Evolutionary conservation across 2,888 invertebrate species (phyloP).

Genomic region (Platycheirus albimanus): DNA sequence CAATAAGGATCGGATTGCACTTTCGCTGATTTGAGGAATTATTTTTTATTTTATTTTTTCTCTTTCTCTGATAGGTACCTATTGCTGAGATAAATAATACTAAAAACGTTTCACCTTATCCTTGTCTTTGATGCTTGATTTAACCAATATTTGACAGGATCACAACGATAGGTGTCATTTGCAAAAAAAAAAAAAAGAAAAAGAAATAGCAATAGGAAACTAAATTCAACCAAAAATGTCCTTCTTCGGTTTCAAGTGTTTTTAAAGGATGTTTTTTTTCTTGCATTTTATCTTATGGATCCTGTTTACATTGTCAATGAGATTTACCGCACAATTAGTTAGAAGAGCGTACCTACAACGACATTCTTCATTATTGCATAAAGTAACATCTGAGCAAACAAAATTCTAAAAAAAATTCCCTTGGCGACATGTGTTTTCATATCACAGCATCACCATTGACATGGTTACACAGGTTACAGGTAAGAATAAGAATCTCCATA

Average conservation of each 20-base stretch:
- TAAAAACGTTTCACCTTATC: slow-evolving; percentile 60
- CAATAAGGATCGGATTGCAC: slow-evolving; percentile 78
- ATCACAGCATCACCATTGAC: slow-evolving; percentile 1
- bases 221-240: slow-evolving; percentile 45
- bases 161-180: slow-evolving; percentile 48
- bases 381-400: slow-evolving; percentile 65
- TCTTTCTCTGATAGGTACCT: too few relatives aligned
- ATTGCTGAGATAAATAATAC: slow-evolving; percentile 38
- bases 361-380: slow-evolving; percentile 45
- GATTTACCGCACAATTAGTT: slow-evolving; percentile 26
- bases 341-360: slow-evolving; percentile 25
- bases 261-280: slow-evolving; percentile 21
- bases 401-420: neutral
- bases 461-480: neutral
- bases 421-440: slow-evolving; percentile 1
- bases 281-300: slow-evolving; percentile 29
- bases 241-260: slow-evolving; percentile 67
- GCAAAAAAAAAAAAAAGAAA: slow-evolving; percentile 37
- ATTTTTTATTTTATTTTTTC: slow-evolving; percentile 24
- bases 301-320: slow-evolving; percentile 63
- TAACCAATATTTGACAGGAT: slow-evolving; percentile 73
- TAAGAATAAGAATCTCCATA: too few relatives aligned
- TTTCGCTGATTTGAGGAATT: slow-evolving; percentile 66
- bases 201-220: slow-evolving; percentile 18
- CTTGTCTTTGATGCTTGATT: slow-evolving; percentile 66